Conservation (phyloP, 2,113 vertebrate genomes). For the Chaetorhynchus papuensis region DNA sequence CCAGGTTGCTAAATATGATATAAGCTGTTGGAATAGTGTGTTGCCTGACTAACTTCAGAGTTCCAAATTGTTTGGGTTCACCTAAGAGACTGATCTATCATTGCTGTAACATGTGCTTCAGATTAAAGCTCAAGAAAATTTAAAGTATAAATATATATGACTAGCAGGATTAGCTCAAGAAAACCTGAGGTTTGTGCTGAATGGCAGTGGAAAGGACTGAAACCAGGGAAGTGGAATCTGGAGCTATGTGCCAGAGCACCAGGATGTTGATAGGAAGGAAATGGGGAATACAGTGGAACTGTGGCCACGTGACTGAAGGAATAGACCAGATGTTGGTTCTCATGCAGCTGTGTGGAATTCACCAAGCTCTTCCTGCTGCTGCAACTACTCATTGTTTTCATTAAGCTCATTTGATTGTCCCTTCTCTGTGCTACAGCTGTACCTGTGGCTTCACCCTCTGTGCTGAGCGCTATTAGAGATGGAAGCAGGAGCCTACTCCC, state of each 20-base stretch:
- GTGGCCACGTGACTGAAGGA: neutral
- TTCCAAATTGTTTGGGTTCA: neutral
- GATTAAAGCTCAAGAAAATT: neutral
- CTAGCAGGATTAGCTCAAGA: neutral
- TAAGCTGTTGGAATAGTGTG: neutral
- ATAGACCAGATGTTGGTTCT: neutral
- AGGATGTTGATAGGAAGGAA: neutral
- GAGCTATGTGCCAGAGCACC: neutral
- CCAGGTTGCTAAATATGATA: neutral
- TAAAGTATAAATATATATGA: neutral
- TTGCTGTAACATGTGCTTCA: neutral
- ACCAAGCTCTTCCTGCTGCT: neutral
- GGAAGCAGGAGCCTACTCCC: neutral
- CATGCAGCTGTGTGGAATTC: neutral
- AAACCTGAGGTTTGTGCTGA: neutral
- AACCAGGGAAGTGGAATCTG: neutral
- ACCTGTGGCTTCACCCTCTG: neutral
- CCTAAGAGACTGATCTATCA: neutral
- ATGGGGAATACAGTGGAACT: neutral
- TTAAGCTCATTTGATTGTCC: neutral
- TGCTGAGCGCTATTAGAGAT: neutral
- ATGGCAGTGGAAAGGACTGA: neutral
- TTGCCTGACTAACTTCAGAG: neutral
- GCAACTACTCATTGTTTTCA: neutral
- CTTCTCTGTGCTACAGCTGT: neutral